Evolutionary conservation across 2,888 invertebrate species (phyloP), one percentile per base, ranked within the genome.

Genomic region (Mimas tiliae): DNA sequence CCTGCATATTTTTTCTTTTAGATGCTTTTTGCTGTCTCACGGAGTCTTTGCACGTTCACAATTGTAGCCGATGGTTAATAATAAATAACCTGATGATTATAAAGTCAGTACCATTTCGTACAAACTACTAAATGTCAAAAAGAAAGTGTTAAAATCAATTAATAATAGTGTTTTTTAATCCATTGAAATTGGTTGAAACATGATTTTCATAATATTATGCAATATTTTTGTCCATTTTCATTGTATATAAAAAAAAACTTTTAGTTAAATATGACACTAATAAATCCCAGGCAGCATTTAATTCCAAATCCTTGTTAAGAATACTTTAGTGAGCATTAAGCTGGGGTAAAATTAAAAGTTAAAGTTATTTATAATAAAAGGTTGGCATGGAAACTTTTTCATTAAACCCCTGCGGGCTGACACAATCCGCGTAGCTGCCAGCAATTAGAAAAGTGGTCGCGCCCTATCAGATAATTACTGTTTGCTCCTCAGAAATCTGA

Each of bases 391-490:
- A 11, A 66, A 66, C 52, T 62, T 62, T 62, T 66, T 62, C 42
- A 58, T 58, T 58, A 42, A 19, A 34, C 34, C 38, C 12, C 58
- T 16, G 19, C 58, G 42, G 42, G 42, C 6, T 7, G 19, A 16
- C 42, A 33, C 38, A 38, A 19, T 16, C 38, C 16, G 12, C 11
- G 42, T 27, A 27, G 27, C 27, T 27, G 27, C 9, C 19, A 19
- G 42, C 58, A 38, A 58, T 58, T 58, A 58, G 58, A 42, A 42
- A 67, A 64, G 64, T 67, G 63, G 16, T 63, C 33, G 50, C 19
- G 55, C 63, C 45, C 53, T 63, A 63, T 65, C 58, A 65, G 58
- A 65, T 65, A 58, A 65, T 65, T 55, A 48, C 34, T 58, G 48
- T 65, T 48, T 65, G 58, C 19, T 58, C 19, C 12, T 19, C 7